Base-by-base conservation (phyloP, 2,888 invertebrate species). In the Lithophane ornitopus region DNA sequence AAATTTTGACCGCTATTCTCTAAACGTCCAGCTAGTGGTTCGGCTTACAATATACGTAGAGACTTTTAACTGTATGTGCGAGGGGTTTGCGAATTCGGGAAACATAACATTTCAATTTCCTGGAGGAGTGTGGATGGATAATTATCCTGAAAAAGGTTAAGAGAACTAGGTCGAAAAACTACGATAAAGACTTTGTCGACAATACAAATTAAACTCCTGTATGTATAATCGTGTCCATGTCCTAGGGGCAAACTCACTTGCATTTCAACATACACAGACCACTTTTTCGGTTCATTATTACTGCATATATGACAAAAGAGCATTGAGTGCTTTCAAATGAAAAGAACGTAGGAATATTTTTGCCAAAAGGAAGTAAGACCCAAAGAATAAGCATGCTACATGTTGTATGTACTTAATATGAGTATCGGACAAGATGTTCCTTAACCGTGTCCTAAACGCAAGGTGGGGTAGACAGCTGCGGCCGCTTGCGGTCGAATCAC, bases 401-500 rank as follows among this genome's bases (percentile, higher is more conserved):
- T 90, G 89, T 78, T 76, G 67, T 85, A 74, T 78, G 89, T 88
- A 88, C 76, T n/a, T n/a, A n/a, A 82, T 92, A 74, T 67, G 59
- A 66, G 58, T 91, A 91, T 92, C 92, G 87, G 89, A 89, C 92
- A 94, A 94, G 94, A 92, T 94, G 93, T 88, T 87, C 77, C 69
- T 84, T 56, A 66, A 28, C 39, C 12, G 54, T 72, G 52, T 80
- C 76, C 76, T 80, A 86, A 88, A 85, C 73, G 90, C 92, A 95
- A 95, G 94, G 94, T 95, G 95, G 89, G 63, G 62, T 69, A 70
- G 83, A 89, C 96, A 96, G 94, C 95, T 96, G 96, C 91, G 65
- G 73, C 88, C 88, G 85, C 78, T 87, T 85, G 88, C 78, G 85
- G 83, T 88, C 80, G 90, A 95, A 94, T 95, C 94, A 92, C 92